Evolutionary conservation across 2,113 vertebrate species (phyloP).

Genomic region (Tapirus terrestris): DNA sequence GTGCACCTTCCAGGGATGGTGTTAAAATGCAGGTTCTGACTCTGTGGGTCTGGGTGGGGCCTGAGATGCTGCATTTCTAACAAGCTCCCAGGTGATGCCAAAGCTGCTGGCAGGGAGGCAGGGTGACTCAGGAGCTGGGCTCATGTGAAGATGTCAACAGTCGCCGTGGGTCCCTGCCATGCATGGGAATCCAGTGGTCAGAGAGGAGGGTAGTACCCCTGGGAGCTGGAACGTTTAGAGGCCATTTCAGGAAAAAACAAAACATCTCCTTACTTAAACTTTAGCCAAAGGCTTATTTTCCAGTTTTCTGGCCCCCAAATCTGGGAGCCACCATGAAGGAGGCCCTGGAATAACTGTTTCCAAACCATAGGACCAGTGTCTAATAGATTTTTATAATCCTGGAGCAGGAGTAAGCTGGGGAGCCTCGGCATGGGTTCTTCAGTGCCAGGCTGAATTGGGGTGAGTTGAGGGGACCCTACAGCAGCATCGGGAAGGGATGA

Average conservation of each 20-base stretch:
- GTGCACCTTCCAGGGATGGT: background rate
- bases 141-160: background rate
- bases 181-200: background rate
- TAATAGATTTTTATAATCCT: background rate
- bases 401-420: background rate
- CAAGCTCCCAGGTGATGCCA: background rate
- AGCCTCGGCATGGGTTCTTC: rapidly evolving
- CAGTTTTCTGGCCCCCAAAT: background rate
- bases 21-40: background rate
- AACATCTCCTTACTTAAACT: background rate
- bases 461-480: too few relatives aligned
- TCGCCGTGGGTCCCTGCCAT: background rate
- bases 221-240: background rate
- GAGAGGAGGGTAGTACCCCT: background rate
- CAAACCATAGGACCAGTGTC: background rate
- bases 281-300: background rate
- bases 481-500: rapidly evolving
- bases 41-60: background rate
- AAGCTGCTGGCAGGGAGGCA: background rate
- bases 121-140: background rate
- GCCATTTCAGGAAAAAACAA: background rate
- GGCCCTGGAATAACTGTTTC: background rate
- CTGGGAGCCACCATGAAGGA: background rate
- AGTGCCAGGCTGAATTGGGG: rapidly evolving
- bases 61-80: background rate